Conservation (phyloP, 2,113 vertebrate species). For the Hepsetus odoe region DNA sequence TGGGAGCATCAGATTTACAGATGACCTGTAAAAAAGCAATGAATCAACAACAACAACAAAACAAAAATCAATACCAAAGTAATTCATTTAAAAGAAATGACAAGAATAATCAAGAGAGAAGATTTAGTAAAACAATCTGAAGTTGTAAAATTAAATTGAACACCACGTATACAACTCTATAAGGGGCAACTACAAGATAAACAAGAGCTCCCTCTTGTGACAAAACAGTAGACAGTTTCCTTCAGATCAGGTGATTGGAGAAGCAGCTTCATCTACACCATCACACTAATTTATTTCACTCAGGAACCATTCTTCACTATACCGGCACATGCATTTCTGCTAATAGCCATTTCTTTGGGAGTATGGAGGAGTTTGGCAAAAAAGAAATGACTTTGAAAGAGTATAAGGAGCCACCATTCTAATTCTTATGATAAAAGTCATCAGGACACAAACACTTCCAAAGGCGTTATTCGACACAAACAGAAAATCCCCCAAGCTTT, state of each 20-base stretch:
- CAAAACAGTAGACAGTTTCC: background rate
- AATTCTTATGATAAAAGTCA: background rate
- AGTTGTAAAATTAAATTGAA: no score
- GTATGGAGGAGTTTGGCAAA: background rate
- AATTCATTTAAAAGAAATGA: background rate
- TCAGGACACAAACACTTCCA: background rate
- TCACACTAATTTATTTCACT: no score
- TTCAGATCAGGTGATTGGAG: no score
- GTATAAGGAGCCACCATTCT: background rate
- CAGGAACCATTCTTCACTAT: no score
- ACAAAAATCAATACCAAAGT: background rate
- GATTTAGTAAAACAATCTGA: no score
- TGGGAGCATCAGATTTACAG: conserved; percentile 94
- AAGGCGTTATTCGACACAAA: background rate
- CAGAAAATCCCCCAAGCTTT: background rate
- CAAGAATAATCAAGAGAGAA: no score
- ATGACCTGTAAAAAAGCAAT: conserved; percentile 81
- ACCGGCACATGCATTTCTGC: background rate
- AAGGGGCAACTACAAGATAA: background rate
- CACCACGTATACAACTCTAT: no score
- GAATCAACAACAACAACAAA: no score
- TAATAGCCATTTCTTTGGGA: background rate
- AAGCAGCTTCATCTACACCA: no score
- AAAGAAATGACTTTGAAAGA: background rate
- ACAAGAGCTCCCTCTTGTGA: conserved; percentile 40